Evolutionary conservation across 2,888 invertebrate species (phyloP).

Genomic region (Drosophila suboccidentalis): DNA sequence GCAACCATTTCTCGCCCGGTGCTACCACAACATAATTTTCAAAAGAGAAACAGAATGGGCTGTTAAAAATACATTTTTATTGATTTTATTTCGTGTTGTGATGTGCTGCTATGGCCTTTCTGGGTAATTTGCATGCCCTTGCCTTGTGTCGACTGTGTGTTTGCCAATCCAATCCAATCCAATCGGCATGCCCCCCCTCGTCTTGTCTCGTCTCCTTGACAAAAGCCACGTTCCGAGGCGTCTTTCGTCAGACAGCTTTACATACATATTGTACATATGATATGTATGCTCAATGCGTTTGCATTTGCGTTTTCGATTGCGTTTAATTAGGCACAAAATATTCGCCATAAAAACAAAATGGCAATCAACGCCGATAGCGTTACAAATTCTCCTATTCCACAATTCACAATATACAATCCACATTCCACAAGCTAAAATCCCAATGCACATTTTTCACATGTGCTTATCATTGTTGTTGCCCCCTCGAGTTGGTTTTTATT

Average conservation of each 20-base stretch:
- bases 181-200: conserved; percentile 16
- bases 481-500: neutral
- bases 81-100: conserved; percentile 51
- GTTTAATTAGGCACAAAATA: conserved; percentile 70
- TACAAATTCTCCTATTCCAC: conserved; percentile 31
- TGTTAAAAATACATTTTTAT: conserved; percentile 68
- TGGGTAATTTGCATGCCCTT: conserved; percentile 67
- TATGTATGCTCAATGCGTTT: conserved; percentile 57
- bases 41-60: conserved; percentile 31
- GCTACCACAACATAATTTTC: conserved; percentile 36
- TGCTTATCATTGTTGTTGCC: conserved; percentile 18
- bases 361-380: conserved; percentile 27
- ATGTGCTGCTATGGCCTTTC: conserved; percentile 64
- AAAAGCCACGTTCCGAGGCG: conserved; percentile 53
- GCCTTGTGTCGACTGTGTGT: conserved; percentile 32
- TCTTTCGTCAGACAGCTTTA: conserved; percentile 41
- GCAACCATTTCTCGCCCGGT: conserved; percentile 12
- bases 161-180: conserved; percentile 35
- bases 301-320: conserved; percentile 16
- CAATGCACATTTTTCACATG: conserved; percentile 12
- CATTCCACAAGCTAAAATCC: neutral
- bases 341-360: conserved; percentile 48
- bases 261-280: conserved; percentile 35
- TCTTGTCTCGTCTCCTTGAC: conserved; percentile 46
- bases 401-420: neutral